phyloP scores from a whole-genome alignment of 1,140 invertebrate species.

The Diploscapter pachys region DNA sequence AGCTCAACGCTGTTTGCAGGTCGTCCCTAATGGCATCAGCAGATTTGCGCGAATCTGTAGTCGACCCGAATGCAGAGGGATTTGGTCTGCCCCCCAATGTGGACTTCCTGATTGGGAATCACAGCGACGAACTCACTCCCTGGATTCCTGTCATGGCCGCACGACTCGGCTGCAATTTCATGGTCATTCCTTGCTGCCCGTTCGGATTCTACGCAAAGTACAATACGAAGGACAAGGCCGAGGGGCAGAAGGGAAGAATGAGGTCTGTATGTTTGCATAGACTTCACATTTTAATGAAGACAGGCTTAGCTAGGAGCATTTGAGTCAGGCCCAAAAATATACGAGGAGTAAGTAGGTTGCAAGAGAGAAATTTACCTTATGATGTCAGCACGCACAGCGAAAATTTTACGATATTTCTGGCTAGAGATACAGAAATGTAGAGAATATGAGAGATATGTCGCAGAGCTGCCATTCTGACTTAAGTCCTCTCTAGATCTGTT shows the following conservation, averaged over 20 bases:
- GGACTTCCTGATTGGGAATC: conserved; percentile 96
- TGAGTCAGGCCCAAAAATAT: no score
- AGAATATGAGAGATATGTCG: no score
- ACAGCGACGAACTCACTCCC: conserved; percentile 94
- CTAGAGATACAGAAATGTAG: no score
- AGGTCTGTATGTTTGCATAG: no score
- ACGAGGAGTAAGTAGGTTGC: no score
- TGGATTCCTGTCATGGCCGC: conserved; percentile 92
- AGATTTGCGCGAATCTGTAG: conserved; percentile 6
- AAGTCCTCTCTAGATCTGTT: no score
- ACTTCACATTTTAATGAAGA: conserved; percentile 13
- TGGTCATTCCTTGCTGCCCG: conserved; percentile 88
- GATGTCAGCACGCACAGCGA: no score
- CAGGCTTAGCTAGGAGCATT: conserved; percentile 21
- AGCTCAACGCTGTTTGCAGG: neutral
- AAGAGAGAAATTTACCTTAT: no score
- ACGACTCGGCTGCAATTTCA: conserved; percentile 67
- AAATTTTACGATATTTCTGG: no score
- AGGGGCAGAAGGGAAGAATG: conserved; percentile 3
- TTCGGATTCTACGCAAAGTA: conserved; percentile 81
- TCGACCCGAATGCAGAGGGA: conserved; percentile 58
- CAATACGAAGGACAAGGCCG: neutral
- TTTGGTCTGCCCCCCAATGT: conserved; percentile 70
- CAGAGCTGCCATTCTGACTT: no score
- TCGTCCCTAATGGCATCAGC: neutral